Evolutionary conservation across 2,888 invertebrate genomes (phyloP).

Genomic region (Pyrrhosoma nymphula): DNA sequence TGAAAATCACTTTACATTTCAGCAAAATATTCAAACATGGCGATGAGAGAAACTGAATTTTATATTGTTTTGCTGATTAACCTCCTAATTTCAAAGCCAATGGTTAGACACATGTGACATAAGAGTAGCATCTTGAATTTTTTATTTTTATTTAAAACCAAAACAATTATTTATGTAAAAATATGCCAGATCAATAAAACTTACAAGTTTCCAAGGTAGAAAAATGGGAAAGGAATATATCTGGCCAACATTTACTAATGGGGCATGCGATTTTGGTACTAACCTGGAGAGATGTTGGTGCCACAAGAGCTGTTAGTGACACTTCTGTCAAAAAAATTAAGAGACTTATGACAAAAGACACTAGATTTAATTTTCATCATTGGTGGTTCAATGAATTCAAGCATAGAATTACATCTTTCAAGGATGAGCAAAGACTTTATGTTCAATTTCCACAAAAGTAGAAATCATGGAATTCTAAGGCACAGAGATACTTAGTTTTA

Average conservation of each 20-base stretch:
- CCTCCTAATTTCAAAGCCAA: not conserved
- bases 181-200: slow-evolving; percentile 40
- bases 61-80: not conserved
- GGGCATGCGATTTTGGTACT: slow-evolving; percentile 40
- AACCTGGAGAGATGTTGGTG: slow-evolving; percentile 39
- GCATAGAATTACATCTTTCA: not conserved
- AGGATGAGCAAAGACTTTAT: not conserved
- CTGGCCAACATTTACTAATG: slow-evolving; percentile 54
- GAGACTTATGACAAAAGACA: slow-evolving; percentile 10
- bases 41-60: too few relatives aligned
- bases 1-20: too few relatives aligned
- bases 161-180: not conserved
- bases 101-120: slow-evolving; percentile 16
- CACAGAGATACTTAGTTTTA: not conserved
- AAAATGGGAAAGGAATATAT: slow-evolving; percentile 26
- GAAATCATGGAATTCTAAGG: not conserved
- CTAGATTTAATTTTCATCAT: not conserved
- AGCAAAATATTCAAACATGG: too few relatives aligned
- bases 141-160: not conserved
- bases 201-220: slow-evolving; percentile 20
- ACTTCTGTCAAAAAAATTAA: slow-evolving; percentile 31
- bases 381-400: not conserved
- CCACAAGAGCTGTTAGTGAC: slow-evolving; percentile 13
- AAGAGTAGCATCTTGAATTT: not conserved
- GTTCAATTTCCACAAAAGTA: not conserved